phyloP scores from a whole-genome alignment of 2,888 invertebrate genomes.

The Drosophila prolongata region DNA sequence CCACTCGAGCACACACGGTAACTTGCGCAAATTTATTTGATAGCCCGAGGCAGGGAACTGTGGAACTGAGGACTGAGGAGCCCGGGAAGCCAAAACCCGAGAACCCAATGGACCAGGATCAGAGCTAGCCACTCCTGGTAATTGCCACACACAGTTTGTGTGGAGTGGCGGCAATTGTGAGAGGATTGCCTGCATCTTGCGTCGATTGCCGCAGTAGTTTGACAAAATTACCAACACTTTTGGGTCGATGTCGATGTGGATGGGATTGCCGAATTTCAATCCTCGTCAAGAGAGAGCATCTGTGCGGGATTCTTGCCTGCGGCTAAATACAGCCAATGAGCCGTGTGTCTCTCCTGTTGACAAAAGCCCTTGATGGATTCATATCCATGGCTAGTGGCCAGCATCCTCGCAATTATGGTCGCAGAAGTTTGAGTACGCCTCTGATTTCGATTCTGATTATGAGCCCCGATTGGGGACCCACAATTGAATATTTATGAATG shows the following conservation, averaged over 20 bases:
- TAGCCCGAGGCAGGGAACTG: conserved; percentile 31
- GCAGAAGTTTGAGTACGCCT: conserved; percentile 60
- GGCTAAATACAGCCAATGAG: conserved; percentile 74
- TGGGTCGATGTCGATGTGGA: conserved; percentile 46
- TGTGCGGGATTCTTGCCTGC: conserved; percentile 77
- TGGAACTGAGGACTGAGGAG: conserved; percentile 5
- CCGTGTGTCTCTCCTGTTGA: conserved; percentile 70
- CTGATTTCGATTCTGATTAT: conserved; percentile 38
- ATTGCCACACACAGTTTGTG: conserved; percentile 57
- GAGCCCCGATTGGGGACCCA: conserved; percentile 26
- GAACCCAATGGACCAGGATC: conserved; percentile 24
- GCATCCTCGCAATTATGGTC: conserved; percentile 68
- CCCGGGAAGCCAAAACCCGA: conserved; percentile 2
- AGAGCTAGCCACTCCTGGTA: conserved; percentile 66
- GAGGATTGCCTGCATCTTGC: conserved; percentile 50
- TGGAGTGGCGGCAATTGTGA: conserved; percentile 34
- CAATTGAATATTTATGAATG: conserved; percentile 75
- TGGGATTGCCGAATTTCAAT: conserved; percentile 37
- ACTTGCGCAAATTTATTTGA: conserved; percentile 54
- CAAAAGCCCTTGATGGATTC: conserved; percentile 59
- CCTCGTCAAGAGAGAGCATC: conserved; percentile 74
- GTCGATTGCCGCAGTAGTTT: conserved; percentile 61
- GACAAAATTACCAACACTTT: conserved; percentile 79
- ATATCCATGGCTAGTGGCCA: conserved; percentile 40
- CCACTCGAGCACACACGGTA: conserved; percentile 46